Conservation (phyloP, 2,888 invertebrate genomes). For the Rugalucina vietnamica region DNA sequence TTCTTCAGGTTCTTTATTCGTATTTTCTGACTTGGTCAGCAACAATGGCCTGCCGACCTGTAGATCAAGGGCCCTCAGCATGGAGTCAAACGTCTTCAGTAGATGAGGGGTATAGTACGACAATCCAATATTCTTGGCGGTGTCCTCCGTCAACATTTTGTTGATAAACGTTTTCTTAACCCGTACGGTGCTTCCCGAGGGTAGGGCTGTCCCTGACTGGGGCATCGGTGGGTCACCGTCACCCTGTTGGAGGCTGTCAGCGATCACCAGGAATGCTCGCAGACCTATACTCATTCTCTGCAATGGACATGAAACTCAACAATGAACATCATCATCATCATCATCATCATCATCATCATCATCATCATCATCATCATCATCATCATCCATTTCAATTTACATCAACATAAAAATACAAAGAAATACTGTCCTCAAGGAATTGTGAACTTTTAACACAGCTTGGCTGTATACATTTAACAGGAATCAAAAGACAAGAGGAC, state of each 20-base stretch:
- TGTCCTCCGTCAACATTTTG: slow-evolving; percentile 93
- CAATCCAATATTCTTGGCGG: slow-evolving; percentile 98
- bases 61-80: slow-evolving; percentile 95
- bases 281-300: slow-evolving; percentile 98
- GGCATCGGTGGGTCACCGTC: slow-evolving; percentile 99
- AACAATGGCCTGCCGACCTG: slow-evolving; percentile 98
- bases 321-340: too few species aligned
- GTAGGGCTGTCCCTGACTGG: slow-evolving; percentile 95
- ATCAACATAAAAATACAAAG: too few species aligned
- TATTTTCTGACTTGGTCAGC: slow-evolving; percentile 98
- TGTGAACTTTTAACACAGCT: too few species aligned
- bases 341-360: too few species aligned
- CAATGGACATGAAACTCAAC: slow-evolving; percentile 15
- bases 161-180: slow-evolving; percentile 98
- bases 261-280: slow-evolving; percentile 98
- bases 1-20: slow-evolving; percentile 90
- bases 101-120: slow-evolving; percentile 98
- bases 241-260: slow-evolving; percentile 98
- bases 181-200: slow-evolving; percentile 96
- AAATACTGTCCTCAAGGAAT: too few species aligned
- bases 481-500: too few species aligned
- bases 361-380: too few species aligned
- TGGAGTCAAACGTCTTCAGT: slow-evolving; percentile 97
- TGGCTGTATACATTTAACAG: too few species aligned
- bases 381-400: too few species aligned